Evolutionary conservation across 1,140 invertebrate genomes (phyloP).

Genomic region (roundworm (Caenorhabditis elegans)): DNA sequence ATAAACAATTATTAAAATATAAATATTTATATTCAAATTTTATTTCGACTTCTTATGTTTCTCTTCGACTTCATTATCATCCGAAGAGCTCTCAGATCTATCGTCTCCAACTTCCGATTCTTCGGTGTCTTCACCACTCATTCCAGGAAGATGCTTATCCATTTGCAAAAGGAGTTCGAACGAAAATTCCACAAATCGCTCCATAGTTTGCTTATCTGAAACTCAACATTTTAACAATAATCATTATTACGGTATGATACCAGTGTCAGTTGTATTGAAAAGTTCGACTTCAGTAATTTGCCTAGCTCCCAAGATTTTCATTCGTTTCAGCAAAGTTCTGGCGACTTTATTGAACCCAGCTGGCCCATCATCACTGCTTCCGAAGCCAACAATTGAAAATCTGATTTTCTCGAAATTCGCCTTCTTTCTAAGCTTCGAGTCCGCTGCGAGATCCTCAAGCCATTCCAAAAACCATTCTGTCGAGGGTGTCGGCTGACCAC

Average conservation of each 20-base stretch:
- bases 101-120: neutral
- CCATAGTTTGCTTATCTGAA: neutral
- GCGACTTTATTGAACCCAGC: constrained; percentile 7
- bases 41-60: constrained; percentile 19
- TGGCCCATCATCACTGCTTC: constrained; percentile 18
- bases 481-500: constrained; percentile 34
- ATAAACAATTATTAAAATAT: neutral
- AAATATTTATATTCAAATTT: neutral
- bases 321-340: neutral
- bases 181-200: neutral
- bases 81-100: neutral
- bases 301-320: constrained; percentile 32
- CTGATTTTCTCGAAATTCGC: constrained; percentile 41
- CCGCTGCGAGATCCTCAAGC: constrained; percentile 46
- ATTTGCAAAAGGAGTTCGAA: neutral
- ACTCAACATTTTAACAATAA: neutral
- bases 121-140: neutral
- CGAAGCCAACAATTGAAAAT: constrained; percentile 33
- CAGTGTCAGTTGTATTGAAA: constrained; percentile 8
- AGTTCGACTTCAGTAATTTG: constrained; percentile 14
- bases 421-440: constrained; percentile 40
- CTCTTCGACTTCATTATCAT: constrained; percentile 20
- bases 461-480: constrained; percentile 51
- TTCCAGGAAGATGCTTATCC: constrained; percentile 30
- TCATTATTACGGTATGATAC: neutral